A percentile compares a stretch with the other conserved stretches of the same genome.
phyloP scores from a whole-genome alignment of 2,888 invertebrate genomes.

The Carabus problematicus region DNA sequence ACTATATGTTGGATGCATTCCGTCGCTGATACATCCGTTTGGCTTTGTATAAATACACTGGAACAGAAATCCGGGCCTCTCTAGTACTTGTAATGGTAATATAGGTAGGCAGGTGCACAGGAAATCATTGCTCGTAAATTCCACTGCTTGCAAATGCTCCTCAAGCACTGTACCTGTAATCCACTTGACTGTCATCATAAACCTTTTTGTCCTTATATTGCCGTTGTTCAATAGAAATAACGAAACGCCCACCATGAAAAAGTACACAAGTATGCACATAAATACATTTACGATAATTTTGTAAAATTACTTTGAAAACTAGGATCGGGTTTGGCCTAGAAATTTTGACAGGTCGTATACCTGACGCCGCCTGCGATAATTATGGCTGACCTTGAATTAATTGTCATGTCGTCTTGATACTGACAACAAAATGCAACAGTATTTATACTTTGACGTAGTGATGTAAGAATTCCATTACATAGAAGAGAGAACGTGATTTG shows the following conservation, averaged over 20 bases:
- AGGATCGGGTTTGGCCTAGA: constrained; percentile 25
- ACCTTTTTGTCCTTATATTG: constrained; percentile 1
- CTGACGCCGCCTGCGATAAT: constrained; percentile 12
- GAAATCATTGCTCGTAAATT: constrained; percentile 22
- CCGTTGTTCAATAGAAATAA: constrained; percentile 6
- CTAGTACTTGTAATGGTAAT: neutral
- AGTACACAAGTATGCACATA: too few relatives aligned
- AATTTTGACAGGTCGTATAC: constrained; percentile 38
- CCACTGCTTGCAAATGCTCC: constrained; percentile 13
- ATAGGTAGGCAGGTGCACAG: constrained; percentile 19
- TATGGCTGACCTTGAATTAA: constrained; percentile 34
- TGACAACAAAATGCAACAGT: constrained; percentile 9
- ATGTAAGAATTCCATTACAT: constrained; percentile 31
- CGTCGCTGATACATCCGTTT: constrained; percentile 4
- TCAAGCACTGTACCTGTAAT: neutral
- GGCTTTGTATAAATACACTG: constrained; percentile 29
- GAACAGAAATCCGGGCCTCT: constrained; percentile 34
- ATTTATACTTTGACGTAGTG: constrained; percentile 10
- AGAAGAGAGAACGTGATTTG: constrained; percentile 25
- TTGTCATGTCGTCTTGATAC: constrained; percentile 3
- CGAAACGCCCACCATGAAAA: too few relatives aligned
- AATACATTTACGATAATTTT: too few relatives aligned
- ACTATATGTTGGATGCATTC: too few relatives aligned
- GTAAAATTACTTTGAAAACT: too few relatives aligned
- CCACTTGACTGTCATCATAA: neutral